These are phyloP conservation scores for Rotaria sp. DNA, from an alignment of 2,888 invertebrate species.

Conservation along the genomic window DNA sequence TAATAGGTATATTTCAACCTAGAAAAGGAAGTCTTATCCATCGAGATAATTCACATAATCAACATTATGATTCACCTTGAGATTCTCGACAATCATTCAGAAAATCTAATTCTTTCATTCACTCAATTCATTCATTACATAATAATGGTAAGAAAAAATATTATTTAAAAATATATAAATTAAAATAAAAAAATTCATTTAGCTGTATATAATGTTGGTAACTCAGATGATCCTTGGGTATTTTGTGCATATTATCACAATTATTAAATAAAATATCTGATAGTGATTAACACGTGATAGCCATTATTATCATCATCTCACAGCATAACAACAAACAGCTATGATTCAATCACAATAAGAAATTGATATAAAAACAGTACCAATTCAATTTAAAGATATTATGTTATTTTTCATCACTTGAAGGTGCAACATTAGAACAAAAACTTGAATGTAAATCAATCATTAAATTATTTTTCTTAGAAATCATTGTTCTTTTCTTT, in stretches of 20 bases:
- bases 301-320: neutral
- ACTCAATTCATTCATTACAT: constrained; percentile 27
- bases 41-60: constrained; percentile 2
- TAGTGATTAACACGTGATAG: neutral
- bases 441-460: constrained; percentile 87
- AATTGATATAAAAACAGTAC: constrained; percentile 49
- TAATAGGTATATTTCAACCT: neutral
- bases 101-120: neutral
- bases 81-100: constrained; percentile 3
- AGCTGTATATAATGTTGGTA: neutral
- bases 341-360: neutral
- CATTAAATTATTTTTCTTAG: neutral
- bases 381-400: constrained; percentile 71
- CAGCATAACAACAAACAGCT: neutral
- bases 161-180: neutral
- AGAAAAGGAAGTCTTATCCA: neutral
- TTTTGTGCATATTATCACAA: neutral
- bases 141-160: neutral
- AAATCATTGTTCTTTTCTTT: neutral
- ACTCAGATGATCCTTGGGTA: neutral
- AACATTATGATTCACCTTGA: neutral
- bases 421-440: constrained; percentile 89
- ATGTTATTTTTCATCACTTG: constrained; percentile 88
- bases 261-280: constrained; percentile 8
- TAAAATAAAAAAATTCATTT: neutral